Evolutionary conservation across 2,888 invertebrate genomes (phyloP).

Genomic region (Lycophotia porphyrea): DNA sequence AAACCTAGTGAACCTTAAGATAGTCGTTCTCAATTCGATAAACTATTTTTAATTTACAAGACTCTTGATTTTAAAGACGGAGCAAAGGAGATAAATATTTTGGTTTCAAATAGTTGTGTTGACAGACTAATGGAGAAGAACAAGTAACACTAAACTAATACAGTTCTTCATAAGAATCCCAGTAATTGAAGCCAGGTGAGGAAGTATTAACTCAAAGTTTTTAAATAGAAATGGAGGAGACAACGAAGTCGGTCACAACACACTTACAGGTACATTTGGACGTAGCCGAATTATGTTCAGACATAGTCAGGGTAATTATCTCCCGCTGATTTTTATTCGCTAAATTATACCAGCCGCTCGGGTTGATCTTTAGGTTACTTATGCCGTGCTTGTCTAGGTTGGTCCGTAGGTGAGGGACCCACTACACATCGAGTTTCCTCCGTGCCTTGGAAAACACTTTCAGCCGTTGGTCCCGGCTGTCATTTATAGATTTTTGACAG

Average conservation of each 20-base stretch:
- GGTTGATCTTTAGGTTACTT: not conserved
- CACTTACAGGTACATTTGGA: not conserved
- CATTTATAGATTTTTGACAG: not conserved
- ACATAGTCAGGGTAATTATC: not conserved
- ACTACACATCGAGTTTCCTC: not conserved
- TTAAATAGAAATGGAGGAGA: slow-evolving; percentile 24
- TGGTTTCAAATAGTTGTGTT: not conserved
- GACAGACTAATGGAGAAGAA: not conserved
- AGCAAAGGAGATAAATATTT: not conserved
- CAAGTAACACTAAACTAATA: not conserved
- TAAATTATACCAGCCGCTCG: not conserved
- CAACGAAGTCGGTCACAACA: slow-evolving; percentile 16
- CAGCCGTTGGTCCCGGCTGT: not conserved
- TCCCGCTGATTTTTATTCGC: slow-evolving; percentile 2
- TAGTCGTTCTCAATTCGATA: not conserved
- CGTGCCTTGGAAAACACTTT: not conserved
- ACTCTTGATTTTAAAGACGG: not conserved
- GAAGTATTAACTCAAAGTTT: slow-evolving; percentile 21
- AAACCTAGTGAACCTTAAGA: not conserved
- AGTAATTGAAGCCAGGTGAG: slow-evolving; percentile 16
- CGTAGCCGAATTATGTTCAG: not conserved
- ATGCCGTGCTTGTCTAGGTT: not conserved
- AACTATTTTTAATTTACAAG: not conserved
- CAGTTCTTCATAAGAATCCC: not conserved
- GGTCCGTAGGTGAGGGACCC: not conserved